Percentiles rank a stretch among this genome's conserved stretches.
phyloP scores from a whole-genome alignment of 2,113 vertebrate genomes.

The Pycnonotus jocosus region DNA sequence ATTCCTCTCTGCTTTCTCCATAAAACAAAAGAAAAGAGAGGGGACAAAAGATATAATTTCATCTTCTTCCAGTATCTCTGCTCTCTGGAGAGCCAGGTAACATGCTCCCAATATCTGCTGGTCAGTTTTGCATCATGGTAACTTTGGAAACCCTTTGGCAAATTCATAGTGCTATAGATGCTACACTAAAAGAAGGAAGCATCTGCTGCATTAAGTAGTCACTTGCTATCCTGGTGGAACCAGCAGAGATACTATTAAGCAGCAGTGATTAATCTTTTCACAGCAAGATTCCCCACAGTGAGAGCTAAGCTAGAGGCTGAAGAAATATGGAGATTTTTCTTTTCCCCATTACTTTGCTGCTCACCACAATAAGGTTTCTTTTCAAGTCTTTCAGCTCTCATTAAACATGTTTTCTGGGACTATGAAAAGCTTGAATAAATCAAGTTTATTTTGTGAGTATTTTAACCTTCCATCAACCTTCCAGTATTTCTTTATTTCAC shows the following conservation, averaged over 20 bases:
- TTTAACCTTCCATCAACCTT: constrained; percentile 58
- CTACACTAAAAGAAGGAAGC: background rate
- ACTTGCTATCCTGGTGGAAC: constrained; percentile 30
- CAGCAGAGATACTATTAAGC: constrained; percentile 56
- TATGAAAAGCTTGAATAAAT: constrained; percentile 62
- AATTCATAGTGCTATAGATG: background rate
- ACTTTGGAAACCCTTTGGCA: background rate
- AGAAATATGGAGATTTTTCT: constrained; percentile 12
- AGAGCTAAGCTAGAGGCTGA: constrained; percentile 45
- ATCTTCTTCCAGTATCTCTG: background rate
- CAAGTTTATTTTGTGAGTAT: constrained; percentile 46
- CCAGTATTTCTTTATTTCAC: constrained; percentile 11
- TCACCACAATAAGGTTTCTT: constrained; percentile 38
- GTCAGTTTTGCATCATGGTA: background rate
- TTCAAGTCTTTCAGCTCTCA: constrained; percentile 34
- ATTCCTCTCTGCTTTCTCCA: background rate
- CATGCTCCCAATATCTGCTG: background rate
- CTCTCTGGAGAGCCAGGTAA: background rate
- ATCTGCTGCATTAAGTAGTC: constrained; percentile 21
- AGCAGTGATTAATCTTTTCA: constrained; percentile 56
- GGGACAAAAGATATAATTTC: background rate
- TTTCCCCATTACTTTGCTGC: constrained; percentile 30
- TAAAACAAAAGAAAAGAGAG: background rate
- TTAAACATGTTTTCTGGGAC: constrained; percentile 50
- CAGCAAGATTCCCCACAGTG: constrained; percentile 51